Evolutionary conservation across 2,888 invertebrate species (phyloP).

Genomic region (Physocephala rufipes): DNA sequence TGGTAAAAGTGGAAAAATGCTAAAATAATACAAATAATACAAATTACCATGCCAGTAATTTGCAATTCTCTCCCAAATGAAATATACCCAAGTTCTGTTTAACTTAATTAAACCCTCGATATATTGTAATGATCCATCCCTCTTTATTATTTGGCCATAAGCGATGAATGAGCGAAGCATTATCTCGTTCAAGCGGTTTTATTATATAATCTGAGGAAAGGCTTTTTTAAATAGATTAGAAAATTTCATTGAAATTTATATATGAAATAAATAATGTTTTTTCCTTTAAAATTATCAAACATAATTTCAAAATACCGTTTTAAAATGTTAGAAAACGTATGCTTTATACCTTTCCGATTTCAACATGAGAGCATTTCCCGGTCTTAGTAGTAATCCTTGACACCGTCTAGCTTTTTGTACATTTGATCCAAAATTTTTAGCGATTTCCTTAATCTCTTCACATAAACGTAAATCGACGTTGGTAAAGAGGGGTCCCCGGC

Average conservation of each 20-base stretch:
- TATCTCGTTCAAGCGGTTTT: conserved; percentile 41
- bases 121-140: conserved; percentile 54
- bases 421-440: conserved; percentile 43
- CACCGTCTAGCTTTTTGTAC: conserved; percentile 51
- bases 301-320: no score
- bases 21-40: no score
- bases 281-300: no score
- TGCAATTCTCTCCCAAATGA: conserved; percentile 48
- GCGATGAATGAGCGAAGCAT: conserved; percentile 53
- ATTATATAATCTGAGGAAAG: conserved; percentile 53
- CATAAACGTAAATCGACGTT: no score
- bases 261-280: no score
- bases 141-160: conserved; percentile 58
- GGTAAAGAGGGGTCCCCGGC: conserved; percentile 54
- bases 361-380: conserved; percentile 42
- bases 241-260: no score
- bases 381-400: conserved; percentile 50
- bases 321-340: not conserved
- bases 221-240: conserved; percentile 24
- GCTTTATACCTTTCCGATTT: conserved; percentile 43
- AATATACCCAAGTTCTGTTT: conserved; percentile 54
- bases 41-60: conserved; percentile 58
- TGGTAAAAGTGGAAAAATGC: conserved; percentile 56
- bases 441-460: conserved; percentile 52
- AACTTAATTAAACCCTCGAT: conserved; percentile 51